These are phyloP conservation scores for Phania funesta DNA, from an alignment of 2,888 invertebrate genomes.

Conservation along the genomic window DNA sequence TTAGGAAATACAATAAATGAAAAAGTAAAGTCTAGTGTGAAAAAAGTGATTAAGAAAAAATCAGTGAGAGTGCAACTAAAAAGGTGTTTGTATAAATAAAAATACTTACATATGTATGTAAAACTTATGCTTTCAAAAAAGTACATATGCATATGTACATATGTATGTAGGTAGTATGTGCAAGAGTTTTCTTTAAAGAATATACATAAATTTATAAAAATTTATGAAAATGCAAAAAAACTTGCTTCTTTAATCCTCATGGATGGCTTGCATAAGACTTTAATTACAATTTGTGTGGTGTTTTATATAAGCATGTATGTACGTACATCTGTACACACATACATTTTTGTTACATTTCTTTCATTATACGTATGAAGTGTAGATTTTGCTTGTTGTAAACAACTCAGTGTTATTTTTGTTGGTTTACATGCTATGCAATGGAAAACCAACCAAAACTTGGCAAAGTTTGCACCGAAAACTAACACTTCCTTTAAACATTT, in stretches of 20 bases:
- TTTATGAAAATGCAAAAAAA: neutral
- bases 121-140: neutral
- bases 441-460: too few relatives aligned
- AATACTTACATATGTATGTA: neutral
- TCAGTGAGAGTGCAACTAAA: slow-evolving; percentile 15
- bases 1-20: slow-evolving; percentile 50
- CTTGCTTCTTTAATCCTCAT: too few relatives aligned
- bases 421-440: too few relatives aligned
- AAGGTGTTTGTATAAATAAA: slow-evolving; percentile 1
- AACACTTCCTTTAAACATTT: too few relatives aligned
- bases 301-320: neutral
- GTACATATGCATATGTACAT: neutral
- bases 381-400: too few relatives aligned
- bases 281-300: slow-evolving; percentile 32
- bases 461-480: too few relatives aligned
- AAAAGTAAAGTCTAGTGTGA: slow-evolving; percentile 18
- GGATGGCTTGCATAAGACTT: slow-evolving; percentile 58
- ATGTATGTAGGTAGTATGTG: neutral
- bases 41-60: neutral
- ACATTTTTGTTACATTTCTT: neutral
- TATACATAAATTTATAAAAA: neutral
- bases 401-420: too few relatives aligned
- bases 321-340: neutral
- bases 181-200: too few relatives aligned
- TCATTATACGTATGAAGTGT: too few relatives aligned